phyloP scores from a whole-genome alignment of 1,140 invertebrate genomes.

The Rhizoglyphus robini region DNA sequence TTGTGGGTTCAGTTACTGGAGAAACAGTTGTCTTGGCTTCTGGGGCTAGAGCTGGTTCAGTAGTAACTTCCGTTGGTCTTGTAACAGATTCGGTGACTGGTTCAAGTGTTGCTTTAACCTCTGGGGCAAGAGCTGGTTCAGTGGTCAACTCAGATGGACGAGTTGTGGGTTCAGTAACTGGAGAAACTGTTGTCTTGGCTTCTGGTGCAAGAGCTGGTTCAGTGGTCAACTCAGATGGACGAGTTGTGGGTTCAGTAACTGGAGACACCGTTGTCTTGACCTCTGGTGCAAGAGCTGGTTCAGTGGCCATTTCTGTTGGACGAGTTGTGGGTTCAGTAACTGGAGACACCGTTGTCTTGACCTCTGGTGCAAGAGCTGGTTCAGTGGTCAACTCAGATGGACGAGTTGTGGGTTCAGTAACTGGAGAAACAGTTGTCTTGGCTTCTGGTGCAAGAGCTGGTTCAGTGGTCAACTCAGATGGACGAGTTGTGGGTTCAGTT shows the following conservation, averaged over 20 bases:
- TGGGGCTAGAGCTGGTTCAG: background rate
- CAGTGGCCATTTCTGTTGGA: background rate
- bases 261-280: background rate
- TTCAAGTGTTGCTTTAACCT: background rate
- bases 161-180: background rate
- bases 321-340: background rate
- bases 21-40: too few relatives aligned
- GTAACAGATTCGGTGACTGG: constrained; percentile 10
- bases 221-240: background rate
- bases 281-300: too few relatives aligned
- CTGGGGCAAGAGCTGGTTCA: background rate
- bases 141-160: background rate
- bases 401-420: background rate
- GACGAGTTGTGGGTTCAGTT: background rate
- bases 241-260: background rate
- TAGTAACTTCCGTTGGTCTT: constrained; percentile 12
- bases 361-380: background rate
- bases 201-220: background rate
- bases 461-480: background rate
- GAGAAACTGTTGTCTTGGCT: background rate
- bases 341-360: background rate
- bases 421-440: background rate
- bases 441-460: background rate
- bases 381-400: background rate
- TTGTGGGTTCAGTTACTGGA: too few relatives aligned